Evolutionary conservation across 2,888 invertebrate species (phyloP), one percentile per base, ranked within the genome.

Genomic region (Agelastica alni): DNA sequence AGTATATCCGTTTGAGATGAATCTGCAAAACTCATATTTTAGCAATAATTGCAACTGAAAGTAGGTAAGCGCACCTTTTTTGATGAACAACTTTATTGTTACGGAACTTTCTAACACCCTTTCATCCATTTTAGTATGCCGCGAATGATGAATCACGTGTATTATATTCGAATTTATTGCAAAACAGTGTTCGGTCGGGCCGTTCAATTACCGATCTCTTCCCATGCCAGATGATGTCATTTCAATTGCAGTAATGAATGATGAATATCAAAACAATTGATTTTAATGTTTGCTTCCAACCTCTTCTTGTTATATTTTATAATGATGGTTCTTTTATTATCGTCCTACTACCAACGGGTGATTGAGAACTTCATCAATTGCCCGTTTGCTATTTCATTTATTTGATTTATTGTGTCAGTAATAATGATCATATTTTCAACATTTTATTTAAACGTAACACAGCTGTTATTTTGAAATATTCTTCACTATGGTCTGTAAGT

Each of bases 201-300:
- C 9, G 9, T 17, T 17, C 28, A 30, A 36, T 20, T 17, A 41
- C 17, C 28, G 48, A 41, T 48, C 39, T 54, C 43, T 43, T 48
- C 49, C 41, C 45, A 46, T 41, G 18, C 48, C 18, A 41, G 30
- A 44, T 55, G 51, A 51, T 55, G 55, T 51, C 51, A 51, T 51
- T 45, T 41, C 55, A 55, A 46, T 51, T 55, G 55, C 51, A 32
- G 41, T 55, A 46, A 51, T 51, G 45, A 42, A 51, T 51, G 51
- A 55, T 54, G 39, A 45, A 54, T 49, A 54, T 45, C 51, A 51
- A 49, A 51, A 51, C 55, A 55, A 55, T 51, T 55, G 51, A 55
- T 51, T 51, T 51, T 44, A 44, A 55, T 49, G 37, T 48, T 37
- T 37, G 54, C 20, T 47, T 46, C 47, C 41, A 53, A 32, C 46